Evolutionary conservation across 2,113 vertebrate species (phyloP), one percentile per base, ranked within the genome.

Genomic region (Dunckerocampus dactyliophorus): DNA sequence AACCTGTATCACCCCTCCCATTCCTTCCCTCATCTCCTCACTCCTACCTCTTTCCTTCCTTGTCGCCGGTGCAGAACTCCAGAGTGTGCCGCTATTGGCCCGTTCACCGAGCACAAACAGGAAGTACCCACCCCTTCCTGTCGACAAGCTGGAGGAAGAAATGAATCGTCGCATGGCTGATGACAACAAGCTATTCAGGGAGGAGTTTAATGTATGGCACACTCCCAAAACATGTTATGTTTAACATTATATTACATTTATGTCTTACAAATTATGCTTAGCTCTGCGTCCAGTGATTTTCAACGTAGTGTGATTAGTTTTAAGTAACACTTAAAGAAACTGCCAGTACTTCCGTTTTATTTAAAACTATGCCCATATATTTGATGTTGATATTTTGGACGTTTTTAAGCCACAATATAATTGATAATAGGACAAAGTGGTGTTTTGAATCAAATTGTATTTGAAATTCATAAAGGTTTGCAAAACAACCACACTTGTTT

Each of bases 121-220:
- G 75, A 98, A 98, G 83, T 99, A 98, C 76, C 95, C 97, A 0
- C 95, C 96, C 0, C 89, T 99, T 88, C 92, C 91, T 4, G 92
- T 99, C 1, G 97, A 99, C 76, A 97, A 96, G 80, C 91, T 99
- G 47, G 97, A 99, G 82, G 97, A 99, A 87, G 96, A 99, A 89
- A 97, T 97, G 87, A 98, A 98, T 70, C 93, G 95, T 14, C 92
- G 95, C 70, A 98, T 96, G 94, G 97, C 97, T 0, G 97, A 99
- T 19, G 96, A 99, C 91, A 98, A 98, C 87, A 99, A 99, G 72
- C 94, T 98, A 74, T 99, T 99, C 82, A 89, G 95, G 59, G 97
- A 99, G 75, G 96, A 98, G 86, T 99, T 98, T 81, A 98, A 97
- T 2, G 96, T 98, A 92, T 24, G 86, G 20, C 62, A 55, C 42